Evolutionary conservation across 2,888 invertebrate genomes (phyloP).

Genomic region (Harpagoxenus sublaevis): DNA sequence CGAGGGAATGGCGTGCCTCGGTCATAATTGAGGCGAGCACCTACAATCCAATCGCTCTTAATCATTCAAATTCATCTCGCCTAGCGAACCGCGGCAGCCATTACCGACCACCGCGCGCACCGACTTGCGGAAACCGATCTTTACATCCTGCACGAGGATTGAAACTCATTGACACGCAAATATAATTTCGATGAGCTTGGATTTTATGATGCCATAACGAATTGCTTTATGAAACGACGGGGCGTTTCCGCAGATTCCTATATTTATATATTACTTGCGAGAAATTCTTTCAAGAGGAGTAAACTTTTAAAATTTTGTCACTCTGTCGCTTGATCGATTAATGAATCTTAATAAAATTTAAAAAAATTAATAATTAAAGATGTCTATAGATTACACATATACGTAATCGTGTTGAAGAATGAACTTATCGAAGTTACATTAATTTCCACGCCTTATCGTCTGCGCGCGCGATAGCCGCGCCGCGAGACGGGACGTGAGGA

Average conservation of each 20-base stretch:
- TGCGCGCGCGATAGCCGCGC: background rate
- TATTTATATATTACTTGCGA: background rate
- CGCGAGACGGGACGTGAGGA: background rate
- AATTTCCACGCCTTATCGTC: background rate
- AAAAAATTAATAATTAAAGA: background rate
- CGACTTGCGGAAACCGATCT: conserved; percentile 50
- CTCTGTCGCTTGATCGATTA: background rate
- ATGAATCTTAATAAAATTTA: background rate
- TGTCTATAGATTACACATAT: too few relatives aligned
- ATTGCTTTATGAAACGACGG: background rate
- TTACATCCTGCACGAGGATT: conserved; percentile 24
- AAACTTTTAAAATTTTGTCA: too few relatives aligned
- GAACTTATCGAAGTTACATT: background rate
- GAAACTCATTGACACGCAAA: conserved; percentile 44
- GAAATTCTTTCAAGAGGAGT: too few relatives aligned
- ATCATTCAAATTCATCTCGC: conserved; percentile 84
- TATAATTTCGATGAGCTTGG: conserved; percentile 5
- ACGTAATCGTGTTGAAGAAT: background rate
- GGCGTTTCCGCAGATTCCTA: background rate
- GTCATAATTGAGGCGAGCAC: conserved; percentile 84
- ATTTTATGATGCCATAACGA: background rate
- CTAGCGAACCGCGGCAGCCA: conserved; percentile 55
- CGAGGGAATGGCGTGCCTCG: conserved; percentile 85
- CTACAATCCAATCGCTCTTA: conserved; percentile 85
- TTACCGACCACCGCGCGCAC: conserved; percentile 50